These are phyloP conservation scores for Anas bernieri DNA, from an alignment of 2,797 vertebrate genomes.

Conservation along the genomic window DNA sequence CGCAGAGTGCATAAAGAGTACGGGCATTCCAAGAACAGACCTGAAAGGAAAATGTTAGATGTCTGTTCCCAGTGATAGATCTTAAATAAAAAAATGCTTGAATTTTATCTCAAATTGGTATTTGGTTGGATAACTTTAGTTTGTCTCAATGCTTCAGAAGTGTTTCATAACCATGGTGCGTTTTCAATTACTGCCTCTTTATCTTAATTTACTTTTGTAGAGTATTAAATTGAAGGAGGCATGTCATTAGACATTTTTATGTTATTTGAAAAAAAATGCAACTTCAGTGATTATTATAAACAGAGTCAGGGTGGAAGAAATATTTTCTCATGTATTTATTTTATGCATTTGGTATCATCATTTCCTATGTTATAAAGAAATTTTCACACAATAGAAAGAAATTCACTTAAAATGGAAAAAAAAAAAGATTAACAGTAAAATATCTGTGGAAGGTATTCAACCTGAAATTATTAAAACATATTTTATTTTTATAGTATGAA, in stretches of 20 bases:
- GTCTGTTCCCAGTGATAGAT: background rate
- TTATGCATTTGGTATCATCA: background rate
- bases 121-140: background rate
- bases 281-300: background rate
- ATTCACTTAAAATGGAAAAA: background rate
- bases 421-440: background rate
- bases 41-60: background rate
- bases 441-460: background rate
- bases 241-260: background rate
- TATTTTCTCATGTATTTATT: background rate
- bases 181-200: background rate
- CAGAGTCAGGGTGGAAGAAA: background rate
- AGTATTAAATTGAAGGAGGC: slow-evolving; percentile 6
- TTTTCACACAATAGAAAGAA: background rate
- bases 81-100: background rate
- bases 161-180: background rate
- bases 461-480: background rate
- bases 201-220: slow-evolving; percentile 3
- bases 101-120: background rate
- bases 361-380: background rate
- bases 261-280: background rate
- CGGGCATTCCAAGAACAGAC: background rate
- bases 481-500: background rate
- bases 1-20: background rate
- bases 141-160: background rate